phyloP scores from a whole-genome alignment of 2,888 invertebrate genomes.

The Amiota mariae region DNA sequence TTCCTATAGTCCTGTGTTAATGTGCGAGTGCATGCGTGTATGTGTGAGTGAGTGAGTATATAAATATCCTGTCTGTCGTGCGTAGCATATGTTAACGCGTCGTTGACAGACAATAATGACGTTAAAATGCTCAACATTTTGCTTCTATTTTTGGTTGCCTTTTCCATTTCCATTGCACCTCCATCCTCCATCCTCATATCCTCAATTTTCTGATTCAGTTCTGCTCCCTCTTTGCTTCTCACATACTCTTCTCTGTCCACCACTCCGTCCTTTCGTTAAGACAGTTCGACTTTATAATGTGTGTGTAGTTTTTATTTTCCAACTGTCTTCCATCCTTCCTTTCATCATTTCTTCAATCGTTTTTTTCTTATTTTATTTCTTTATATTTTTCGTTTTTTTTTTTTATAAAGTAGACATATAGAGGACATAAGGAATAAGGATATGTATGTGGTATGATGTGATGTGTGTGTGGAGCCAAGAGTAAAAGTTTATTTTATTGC shows the following conservation, averaged over 20 bases:
- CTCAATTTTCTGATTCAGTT: slow-evolving; percentile 2
- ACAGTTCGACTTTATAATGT: slow-evolving; percentile 4
- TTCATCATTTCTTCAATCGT: background rate
- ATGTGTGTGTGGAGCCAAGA: too few species aligned
- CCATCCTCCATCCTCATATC: background rate
- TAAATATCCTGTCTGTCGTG: slow-evolving; percentile 17
- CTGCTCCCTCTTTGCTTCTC: background rate
- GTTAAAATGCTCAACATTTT: slow-evolving; percentile 66
- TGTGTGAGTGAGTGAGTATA: slow-evolving; percentile 35
- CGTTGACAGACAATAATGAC: slow-evolving; percentile 69
- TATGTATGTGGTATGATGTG: too few species aligned
- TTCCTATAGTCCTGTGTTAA: too few species aligned
- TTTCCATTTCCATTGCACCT: background rate
- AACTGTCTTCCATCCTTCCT: background rate
- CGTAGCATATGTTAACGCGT: slow-evolving; percentile 62
- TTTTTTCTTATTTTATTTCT: too few species aligned
- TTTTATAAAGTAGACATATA: background rate
- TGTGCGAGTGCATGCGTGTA: slow-evolving; percentile 23
- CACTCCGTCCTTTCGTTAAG: too few species aligned
- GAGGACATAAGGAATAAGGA: too few species aligned
- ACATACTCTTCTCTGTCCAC: too few species aligned
- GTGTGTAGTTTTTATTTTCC: slow-evolving; percentile 17
- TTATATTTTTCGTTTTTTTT: background rate
- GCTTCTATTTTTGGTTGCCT: slow-evolving; percentile 33
- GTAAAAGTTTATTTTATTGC: slow-evolving; percentile 18